Evolutionary conservation across 2,888 invertebrate species (phyloP).

Genomic region (Mimumesa dahlbomi): DNA sequence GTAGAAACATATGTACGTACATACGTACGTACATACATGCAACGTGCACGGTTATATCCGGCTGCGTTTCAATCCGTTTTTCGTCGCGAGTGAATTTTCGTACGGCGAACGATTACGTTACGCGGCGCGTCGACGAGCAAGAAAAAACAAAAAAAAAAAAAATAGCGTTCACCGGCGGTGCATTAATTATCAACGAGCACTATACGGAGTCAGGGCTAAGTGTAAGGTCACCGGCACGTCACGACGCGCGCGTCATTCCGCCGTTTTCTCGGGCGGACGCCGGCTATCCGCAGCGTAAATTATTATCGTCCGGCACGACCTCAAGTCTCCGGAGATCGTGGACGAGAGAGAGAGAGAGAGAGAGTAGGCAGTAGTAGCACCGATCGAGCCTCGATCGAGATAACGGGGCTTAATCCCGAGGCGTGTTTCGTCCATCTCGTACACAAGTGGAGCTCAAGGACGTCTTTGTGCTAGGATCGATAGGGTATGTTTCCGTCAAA

Average conservation of each 20-base stretch:
- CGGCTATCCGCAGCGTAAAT: constrained; percentile 60
- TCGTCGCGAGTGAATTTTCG: no score
- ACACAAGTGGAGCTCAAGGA: constrained; percentile 50
- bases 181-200: constrained; percentile 19
- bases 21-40: no score
- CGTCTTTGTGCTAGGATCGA: constrained; percentile 33
- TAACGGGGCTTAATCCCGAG: constrained; percentile 61
- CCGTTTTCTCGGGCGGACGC: constrained; percentile 27
- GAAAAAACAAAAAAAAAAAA: no score
- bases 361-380: constrained; percentile 57
- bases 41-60: no score
- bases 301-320: constrained; percentile 53
- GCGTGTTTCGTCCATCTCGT: constrained; percentile 53
- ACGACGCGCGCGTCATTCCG: not conserved
- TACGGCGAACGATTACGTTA: no score
- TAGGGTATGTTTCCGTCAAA: constrained; percentile 1
- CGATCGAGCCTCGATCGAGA: constrained; percentile 62
- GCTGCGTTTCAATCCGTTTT: no score
- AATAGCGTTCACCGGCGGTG: not conserved
- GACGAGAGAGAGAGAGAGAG: constrained; percentile 42
- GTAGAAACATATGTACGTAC: no score
- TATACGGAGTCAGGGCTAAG: constrained; percentile 18
- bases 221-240: constrained; percentile 13
- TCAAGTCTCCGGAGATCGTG: constrained; percentile 27
- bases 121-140: no score